phyloP scores from a whole-genome alignment of 2,113 vertebrate species.

The Scytalopus superciliaris region DNA sequence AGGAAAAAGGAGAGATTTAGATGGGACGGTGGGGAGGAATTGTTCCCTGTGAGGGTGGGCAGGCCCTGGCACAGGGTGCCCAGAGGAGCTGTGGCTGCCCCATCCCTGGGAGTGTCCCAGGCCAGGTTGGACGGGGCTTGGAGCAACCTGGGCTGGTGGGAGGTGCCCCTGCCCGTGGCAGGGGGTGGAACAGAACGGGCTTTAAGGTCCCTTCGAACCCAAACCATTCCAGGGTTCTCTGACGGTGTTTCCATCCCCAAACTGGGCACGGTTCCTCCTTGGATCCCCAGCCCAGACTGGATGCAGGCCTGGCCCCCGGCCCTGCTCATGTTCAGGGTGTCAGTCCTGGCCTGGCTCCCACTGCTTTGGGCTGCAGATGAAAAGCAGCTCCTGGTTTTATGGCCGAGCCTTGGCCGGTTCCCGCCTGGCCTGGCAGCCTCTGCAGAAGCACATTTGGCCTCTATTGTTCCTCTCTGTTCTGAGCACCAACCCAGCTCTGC shows the following conservation, averaged over 20 bases:
- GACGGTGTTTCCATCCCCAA: neutral
- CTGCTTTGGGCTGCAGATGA: neutral
- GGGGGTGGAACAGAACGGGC: neutral
- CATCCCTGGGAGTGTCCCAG: neutral
- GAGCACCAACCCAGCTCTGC: neutral
- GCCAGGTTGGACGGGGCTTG: neutral
- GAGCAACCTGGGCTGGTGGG: accelerated
- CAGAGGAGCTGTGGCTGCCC: neutral
- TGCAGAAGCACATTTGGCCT: neutral
- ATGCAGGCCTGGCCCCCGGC: neutral
- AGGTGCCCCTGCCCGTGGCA: neutral
- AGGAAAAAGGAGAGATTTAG: neutral
- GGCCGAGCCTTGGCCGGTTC: neutral
- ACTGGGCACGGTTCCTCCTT: accelerated
- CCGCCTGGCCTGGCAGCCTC: neutral
- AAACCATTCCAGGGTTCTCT: accelerated
- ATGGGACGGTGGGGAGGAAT: neutral
- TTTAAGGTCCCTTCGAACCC: neutral
- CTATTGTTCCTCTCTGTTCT: neutral
- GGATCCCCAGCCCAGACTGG: accelerated
- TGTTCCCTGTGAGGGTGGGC: neutral
- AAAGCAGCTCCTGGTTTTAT: neutral
- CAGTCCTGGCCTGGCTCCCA: accelerated
- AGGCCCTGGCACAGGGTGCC: neutral
- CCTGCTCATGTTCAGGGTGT: neutral